Evolutionary conservation across 2,113 vertebrate species (phyloP).

Genomic region (Mungos mungo): DNA sequence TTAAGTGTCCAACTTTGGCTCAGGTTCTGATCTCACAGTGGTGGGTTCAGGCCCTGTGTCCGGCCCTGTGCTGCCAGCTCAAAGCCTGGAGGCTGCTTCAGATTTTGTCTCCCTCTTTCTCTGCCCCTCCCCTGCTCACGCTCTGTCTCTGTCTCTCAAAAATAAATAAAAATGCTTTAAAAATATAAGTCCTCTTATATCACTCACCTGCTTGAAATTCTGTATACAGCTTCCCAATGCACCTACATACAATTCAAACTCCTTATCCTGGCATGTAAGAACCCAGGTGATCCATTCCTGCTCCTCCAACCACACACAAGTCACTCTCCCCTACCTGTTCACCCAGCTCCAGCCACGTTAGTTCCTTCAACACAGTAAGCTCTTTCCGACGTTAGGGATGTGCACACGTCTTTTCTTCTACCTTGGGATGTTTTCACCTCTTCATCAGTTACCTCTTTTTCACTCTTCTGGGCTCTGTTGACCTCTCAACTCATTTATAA

Average conservation of each 20-base stretch:
- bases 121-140: too few relatives aligned
- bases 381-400: neutral
- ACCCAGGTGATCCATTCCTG: neutral
- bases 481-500: constrained; percentile 2
- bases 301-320: neutral
- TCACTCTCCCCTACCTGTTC: neutral
- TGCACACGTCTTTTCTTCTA: neutral
- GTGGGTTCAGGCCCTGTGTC: too few relatives aligned
- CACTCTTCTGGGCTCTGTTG: neutral
- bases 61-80: too few relatives aligned
- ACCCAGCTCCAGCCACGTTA: neutral
- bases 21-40: too few relatives aligned
- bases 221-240: neutral
- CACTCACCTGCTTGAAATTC: neutral
- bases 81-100: too few relatives aligned
- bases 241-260: neutral
- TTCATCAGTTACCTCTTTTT: neutral
- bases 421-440: neutral
- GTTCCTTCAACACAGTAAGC: neutral
- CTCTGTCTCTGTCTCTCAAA: too few relatives aligned
- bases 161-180: too few relatives aligned
- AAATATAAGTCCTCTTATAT: neutral
- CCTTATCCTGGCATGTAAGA: neutral
- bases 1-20: too few relatives aligned
- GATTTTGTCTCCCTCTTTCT: too few relatives aligned